Base-by-base conservation (phyloP, 2,888 invertebrate genomes). In the Caenorhabditis sp. region DNA sequence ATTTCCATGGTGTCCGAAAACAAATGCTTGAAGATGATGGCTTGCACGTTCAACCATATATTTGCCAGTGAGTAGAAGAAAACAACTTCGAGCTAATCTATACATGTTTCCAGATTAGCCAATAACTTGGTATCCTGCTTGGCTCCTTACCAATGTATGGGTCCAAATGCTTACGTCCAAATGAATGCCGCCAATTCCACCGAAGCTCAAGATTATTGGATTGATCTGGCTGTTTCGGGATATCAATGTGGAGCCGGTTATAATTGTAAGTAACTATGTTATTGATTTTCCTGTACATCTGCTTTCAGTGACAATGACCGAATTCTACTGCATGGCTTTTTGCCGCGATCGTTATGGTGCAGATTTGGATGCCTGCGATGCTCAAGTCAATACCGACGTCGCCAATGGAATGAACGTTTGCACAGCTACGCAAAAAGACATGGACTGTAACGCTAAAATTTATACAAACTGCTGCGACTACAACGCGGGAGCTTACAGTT, bases 321-420 rank as follows among this genome's bases (percentile, higher is more conserved):
- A 79, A 50, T 77, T 79, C 66, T 79, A 79, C 62, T 79, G 79
- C 65, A 74, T 79, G 49, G 77, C 71, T 1, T 72, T 69, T 60
- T 77, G 76, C 31, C 62, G 76, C 26, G 72, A 74, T 27, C 54
- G 67, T 8, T 70, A 79, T 50, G 61, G 71, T 43, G 59, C 69
- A 20, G 65, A 70, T 36, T 65, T 79, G 23, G 79, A 79, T 53
- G 59, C 61, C 1, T 79, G 79, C 53, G 61, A 66, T 7, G 70
- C 64, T 4, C 66, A 66, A 23, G 61, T 70, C 14, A 61, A 43
- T 43, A 62, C 62, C 17, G 63, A 71, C 36, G 63, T 78, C 20
- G 23, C 52, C 49, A 59, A 61, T 21, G 73, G 73, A 69, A 67
- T 66, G 66, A 59, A 74, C 63, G 60, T 60, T 14, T 74, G 73